phyloP scores from a whole-genome alignment of 2,888 invertebrate species.

The Neoaliturus tenellus region DNA sequence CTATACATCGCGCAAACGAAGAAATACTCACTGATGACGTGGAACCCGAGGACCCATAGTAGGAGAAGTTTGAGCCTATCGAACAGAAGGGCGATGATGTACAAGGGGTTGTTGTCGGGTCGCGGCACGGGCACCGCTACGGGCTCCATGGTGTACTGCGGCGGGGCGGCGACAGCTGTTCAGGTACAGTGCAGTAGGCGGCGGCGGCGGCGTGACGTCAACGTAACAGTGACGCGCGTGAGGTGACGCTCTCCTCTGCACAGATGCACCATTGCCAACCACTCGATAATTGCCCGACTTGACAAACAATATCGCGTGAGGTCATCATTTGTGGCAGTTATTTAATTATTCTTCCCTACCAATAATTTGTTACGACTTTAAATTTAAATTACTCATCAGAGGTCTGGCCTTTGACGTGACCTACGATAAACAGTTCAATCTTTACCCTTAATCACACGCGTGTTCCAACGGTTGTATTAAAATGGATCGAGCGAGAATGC shows the following conservation, averaged over 20 bases:
- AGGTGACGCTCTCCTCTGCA: background rate
- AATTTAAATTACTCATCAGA: no score
- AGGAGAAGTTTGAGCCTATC: background rate
- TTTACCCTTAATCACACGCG: no score
- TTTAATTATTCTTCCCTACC: no score
- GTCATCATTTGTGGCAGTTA: no score
- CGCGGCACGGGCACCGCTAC: background rate
- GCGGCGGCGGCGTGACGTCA: background rate
- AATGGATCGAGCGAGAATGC: no score
- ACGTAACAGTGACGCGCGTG: background rate
- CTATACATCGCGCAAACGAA: no score
- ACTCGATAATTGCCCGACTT: no score
- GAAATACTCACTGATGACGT: background rate
- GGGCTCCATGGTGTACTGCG: background rate
- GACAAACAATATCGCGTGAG: no score
- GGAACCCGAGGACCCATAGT: background rate
- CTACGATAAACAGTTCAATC: no score
- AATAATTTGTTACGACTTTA: no score
- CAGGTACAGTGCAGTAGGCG: background rate
- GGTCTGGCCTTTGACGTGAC: no score
- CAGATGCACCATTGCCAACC: background rate
- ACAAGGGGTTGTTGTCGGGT: conserved; percentile 4
- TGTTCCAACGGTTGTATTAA: no score
- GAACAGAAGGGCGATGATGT: background rate
- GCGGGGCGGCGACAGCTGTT: background rate